Evolutionary conservation across 2,113 vertebrate genomes (phyloP).

Genomic region (Gila orcuttii): DNA sequence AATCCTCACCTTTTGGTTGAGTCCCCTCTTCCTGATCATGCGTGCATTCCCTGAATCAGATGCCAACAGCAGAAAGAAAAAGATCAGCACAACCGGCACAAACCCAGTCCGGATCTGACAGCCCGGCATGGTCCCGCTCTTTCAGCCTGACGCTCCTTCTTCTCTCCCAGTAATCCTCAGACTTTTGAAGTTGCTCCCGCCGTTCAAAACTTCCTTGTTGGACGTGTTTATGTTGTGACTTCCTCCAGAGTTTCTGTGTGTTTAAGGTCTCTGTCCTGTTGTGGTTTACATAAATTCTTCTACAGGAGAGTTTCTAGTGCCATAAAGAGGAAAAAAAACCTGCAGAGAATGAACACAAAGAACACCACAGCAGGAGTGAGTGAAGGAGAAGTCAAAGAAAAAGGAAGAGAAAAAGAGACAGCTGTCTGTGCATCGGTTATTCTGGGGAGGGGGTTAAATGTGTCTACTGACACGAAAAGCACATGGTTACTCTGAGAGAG

Average conservation of each 20-base stretch:
- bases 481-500: conserved; percentile 52
- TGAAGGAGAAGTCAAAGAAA: conserved; percentile 50
- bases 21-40: conserved; percentile 74
- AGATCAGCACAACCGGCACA: conserved; percentile 63
- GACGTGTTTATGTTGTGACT: conserved; percentile 38
- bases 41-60: conserved; percentile 65
- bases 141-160: conserved; percentile 32
- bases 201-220: conserved; percentile 7
- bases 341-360: conserved; percentile 37
- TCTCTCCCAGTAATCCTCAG: conserved; percentile 13
- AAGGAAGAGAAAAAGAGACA: conserved; percentile 56
- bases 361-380: conserved; percentile 13
- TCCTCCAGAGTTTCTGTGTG: conserved; percentile 33
- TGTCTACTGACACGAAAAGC: conserved; percentile 50
- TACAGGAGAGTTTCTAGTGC: conserved; percentile 59
- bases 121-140: conserved; percentile 66
- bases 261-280: conserved; percentile 41
- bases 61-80: conserved; percentile 68
- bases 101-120: conserved; percentile 15
- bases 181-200: conserved; percentile 35
- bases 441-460: conserved; percentile 54
- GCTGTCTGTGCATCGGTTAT: conserved; percentile 53
- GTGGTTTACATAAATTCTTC: conserved; percentile 65
- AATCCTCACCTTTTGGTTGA: conserved; percentile 76
- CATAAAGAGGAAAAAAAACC: conserved; percentile 56